These are phyloP conservation scores for Monodelphis domestica DNA, from an alignment of 2,797 vertebrate genomes.

Conservation along the genomic window DNA sequence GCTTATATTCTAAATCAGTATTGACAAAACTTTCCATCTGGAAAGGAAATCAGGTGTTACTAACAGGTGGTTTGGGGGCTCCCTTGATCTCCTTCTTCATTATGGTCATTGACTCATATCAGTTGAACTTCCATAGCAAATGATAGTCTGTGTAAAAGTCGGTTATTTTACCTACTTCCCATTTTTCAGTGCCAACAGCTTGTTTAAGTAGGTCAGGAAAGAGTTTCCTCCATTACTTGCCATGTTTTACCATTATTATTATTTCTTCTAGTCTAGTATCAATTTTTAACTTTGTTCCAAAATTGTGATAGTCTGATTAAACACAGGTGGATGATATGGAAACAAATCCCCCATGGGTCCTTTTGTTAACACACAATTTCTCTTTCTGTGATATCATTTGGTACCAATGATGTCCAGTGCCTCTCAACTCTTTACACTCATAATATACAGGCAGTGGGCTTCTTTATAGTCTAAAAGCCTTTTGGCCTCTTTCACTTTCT, in stretches of 20 bases:
- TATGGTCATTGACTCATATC: background rate
- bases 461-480: background rate
- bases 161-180: background rate
- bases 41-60: background rate
- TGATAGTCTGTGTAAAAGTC: background rate
- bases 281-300: background rate
- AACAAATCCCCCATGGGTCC: background rate
- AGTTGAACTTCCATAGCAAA: background rate
- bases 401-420: background rate
- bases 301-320: background rate
- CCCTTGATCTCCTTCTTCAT: background rate
- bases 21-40: background rate
- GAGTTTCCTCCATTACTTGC: background rate
- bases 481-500: background rate
- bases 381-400: background rate
- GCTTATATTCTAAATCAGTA: background rate
- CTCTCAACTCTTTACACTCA: background rate
- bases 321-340: background rate
- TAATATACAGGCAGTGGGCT: background rate
- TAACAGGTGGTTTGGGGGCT: background rate
- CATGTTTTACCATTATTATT: background rate
- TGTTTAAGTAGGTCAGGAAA: background rate
- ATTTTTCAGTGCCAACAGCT: background rate
- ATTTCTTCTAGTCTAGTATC: background rate
- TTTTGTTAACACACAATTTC: background rate